A percentile compares a stretch with the other conserved stretches of the same genome.
Conservation (phyloP, 2,888 invertebrate species). For the Petrolisthes cinctipes region DNA sequence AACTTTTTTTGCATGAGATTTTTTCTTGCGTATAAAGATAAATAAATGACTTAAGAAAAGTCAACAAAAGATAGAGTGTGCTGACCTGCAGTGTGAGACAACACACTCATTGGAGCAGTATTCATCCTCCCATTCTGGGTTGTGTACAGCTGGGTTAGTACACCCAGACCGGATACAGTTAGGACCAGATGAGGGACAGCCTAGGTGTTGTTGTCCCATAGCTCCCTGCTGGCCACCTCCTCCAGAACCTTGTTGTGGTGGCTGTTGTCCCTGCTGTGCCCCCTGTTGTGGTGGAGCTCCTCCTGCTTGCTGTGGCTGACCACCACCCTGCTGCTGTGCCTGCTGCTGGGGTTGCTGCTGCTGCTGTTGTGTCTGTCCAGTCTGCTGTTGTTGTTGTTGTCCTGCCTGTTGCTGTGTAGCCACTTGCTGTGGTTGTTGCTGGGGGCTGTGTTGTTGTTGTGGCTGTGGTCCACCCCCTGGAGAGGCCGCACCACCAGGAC, state of each 20-base stretch:
- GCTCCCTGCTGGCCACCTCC: slow-evolving; percentile 46
- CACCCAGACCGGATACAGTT: slow-evolving; percentile 89
- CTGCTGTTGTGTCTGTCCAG: slow-evolving; percentile 50
- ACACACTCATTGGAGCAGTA: slow-evolving; percentile 98
- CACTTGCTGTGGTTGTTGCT: slow-evolving; percentile 52
- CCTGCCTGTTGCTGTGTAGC: slow-evolving; percentile 48
- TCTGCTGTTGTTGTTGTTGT: slow-evolving; percentile 48
- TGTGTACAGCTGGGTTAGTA: slow-evolving; percentile 88
- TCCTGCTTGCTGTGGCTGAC: slow-evolving; percentile 19
- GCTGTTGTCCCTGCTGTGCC: slow-evolving; percentile 43
- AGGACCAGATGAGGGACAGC: slow-evolving; percentile 54
- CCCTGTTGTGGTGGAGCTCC: slow-evolving; percentile 35
- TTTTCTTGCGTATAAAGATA: no score
- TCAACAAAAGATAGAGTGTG: no score
- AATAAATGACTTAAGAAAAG: no score
- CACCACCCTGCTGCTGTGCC: slow-evolving; percentile 41
- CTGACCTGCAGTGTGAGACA: slow-evolving; percentile 90
- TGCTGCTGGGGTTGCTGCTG: slow-evolving; percentile 52
- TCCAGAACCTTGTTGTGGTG: slow-evolving; percentile 36
- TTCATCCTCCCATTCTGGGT: slow-evolving; percentile 95
- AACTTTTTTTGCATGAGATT: no score
- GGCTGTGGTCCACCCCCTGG: slow-evolving; percentile 53
- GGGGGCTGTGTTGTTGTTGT: slow-evolving; percentile 51
- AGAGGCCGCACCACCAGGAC: slow-evolving; percentile 53
- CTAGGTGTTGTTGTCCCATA: slow-evolving; percentile 44